phyloP scores from a whole-genome alignment of 2,888 invertebrate genomes.

The Sussaba pulchella region DNA sequence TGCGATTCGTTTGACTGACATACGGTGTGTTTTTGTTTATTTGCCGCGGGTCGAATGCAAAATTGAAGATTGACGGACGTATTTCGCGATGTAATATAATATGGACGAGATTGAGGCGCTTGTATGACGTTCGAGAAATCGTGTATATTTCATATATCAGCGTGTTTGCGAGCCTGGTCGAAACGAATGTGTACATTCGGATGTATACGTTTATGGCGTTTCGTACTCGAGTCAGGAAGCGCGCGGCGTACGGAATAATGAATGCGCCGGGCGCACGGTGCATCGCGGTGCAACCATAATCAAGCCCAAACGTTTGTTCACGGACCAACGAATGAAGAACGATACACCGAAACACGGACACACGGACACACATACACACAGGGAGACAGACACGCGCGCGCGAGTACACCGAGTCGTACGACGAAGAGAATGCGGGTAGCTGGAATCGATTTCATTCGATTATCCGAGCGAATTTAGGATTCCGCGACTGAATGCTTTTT shows the following conservation, averaged over 20 bases:
- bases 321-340: conserved; percentile 5
- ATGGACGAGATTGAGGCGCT: neutral
- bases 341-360: neutral
- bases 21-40: neutral
- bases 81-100: conserved; percentile 7
- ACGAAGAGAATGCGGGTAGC: conserved; percentile 43
- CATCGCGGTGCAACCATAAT: conserved; percentile 53
- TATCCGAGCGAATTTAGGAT: conserved; percentile 54
- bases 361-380: too few relatives aligned
- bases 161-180: too few relatives aligned
- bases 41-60: neutral
- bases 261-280: conserved; percentile 56
- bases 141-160: neutral
- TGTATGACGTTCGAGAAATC: conserved; percentile 10
- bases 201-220: conserved; percentile 33
- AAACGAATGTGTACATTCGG: too few relatives aligned
- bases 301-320: conserved; percentile 21
- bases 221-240: conserved; percentile 69
- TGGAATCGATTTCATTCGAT: conserved; percentile 70
- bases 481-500: too few relatives aligned
- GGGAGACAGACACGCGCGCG: too few relatives aligned
- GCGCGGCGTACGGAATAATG: conserved; percentile 66
- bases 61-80: conserved; percentile 26
- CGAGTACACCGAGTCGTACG: neutral
- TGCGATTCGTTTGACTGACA: conserved; percentile 33